Base-by-base conservation (phyloP, 2,888 invertebrate genomes). In the Eulithis testata region DNA sequence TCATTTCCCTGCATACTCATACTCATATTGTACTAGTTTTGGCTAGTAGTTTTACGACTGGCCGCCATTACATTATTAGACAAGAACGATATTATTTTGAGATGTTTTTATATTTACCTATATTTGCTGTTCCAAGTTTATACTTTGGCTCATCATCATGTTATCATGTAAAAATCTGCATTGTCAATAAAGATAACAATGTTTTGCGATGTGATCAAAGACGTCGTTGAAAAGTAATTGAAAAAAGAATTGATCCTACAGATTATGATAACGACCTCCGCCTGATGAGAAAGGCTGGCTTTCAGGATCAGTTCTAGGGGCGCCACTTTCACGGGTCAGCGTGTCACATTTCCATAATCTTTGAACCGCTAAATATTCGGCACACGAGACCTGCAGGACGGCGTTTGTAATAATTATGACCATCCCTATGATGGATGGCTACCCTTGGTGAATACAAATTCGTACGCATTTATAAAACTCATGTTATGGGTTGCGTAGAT, bases 361-460 rank as follows among this genome's bases (percentile, higher is more conserved):
- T 73, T 73, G 60, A 63, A 63, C 60, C 56, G 55, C 76, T 73
- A 79, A 83, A 82, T 81, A 85, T 85, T 77, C 83, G 70, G 55
- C 66, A 73, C 81, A 82, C 79, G 81, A 73, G 74, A 67, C 68
- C 72, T 68, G 66, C 71, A 60, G 69, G 63, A 60, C 73, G 70
- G 74, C 76, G 77, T 77, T 76, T 76, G 75, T 80, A 79, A 81
- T 85, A 85, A 85, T 85, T 85, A 83, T 79, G 74, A 76, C 68
- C 73, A 74, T 72, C 78, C 72, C 74, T 77, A 76, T 80, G 80
- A 80, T 73, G 77, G 73, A 78, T 76, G 72, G 59, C 54, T 66
- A 60, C 60, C 75, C 69, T 69, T 62, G 49, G 67, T 77, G 83
- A 81, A 84, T 84, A 81, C 76, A 66, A 76, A 81, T 71, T 49